These are phyloP conservation scores for Pseudolaguvia tuberculata DNA, from an alignment of 2,113 vertebrate genomes.

Conservation along the genomic window DNA sequence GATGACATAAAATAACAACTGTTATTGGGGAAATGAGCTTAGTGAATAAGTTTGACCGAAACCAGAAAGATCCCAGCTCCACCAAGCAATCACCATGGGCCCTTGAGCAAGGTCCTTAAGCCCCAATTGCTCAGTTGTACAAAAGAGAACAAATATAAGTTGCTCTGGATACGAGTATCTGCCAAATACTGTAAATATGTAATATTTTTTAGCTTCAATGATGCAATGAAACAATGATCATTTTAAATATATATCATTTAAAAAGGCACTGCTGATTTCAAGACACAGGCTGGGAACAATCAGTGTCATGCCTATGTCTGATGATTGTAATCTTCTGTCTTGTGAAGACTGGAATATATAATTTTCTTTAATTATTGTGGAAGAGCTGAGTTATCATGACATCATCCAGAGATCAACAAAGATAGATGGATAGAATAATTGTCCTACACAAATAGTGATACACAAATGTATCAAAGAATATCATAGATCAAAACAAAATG, in stretches of 20 bases:
- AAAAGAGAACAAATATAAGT: no score
- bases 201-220: not conserved
- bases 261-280: not conserved
- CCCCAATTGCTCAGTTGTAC: no score
- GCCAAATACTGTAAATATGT: no score
- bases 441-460: not conserved
- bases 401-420: constrained; percentile 6
- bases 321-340: constrained; percentile 23
- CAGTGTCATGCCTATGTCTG: not conserved
- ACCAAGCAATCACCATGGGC: no score
- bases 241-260: not conserved
- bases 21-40: no score
- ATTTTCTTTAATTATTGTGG: constrained; percentile 27
- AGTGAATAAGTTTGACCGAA: no score
- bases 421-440: not conserved
- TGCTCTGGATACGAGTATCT: no score
- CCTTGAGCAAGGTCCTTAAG: no score
- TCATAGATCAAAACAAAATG: not conserved
- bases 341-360: not conserved
- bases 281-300: constrained; percentile 2
- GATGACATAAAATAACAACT: not conserved
- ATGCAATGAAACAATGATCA: no score
- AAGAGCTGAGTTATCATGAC: not conserved
- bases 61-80: no score
- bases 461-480: not conserved